Evolutionary conservation across 1,140 invertebrate genomes (phyloP).

Genomic region (Hyles euphorbiae): DNA sequence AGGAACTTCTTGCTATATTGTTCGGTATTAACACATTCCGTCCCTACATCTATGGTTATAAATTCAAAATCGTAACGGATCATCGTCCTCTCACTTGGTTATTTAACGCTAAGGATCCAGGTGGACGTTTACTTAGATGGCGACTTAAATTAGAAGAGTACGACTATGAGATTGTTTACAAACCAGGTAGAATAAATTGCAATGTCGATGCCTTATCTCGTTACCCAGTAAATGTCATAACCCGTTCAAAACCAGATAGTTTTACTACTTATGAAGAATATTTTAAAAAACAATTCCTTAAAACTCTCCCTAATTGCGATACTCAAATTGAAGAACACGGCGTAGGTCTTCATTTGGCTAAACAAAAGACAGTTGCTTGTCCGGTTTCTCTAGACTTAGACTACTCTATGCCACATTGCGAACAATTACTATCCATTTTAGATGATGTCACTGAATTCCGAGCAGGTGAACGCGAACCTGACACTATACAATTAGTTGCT

Average conservation of each 20-base stretch:
- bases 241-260: conserved; percentile 17
- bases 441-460: conserved; percentile 18
- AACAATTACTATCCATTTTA: conserved; percentile 26
- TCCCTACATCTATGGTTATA: too few species aligned
- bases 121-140: conserved; percentile 71
- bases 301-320: conserved; percentile 11
- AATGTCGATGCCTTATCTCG: conserved; percentile 57
- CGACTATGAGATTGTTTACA: conserved; percentile 62
- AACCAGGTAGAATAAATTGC: conserved; percentile 48
- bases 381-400: conserved; percentile 32
- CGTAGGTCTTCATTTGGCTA: conserved; percentile 20
- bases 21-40: too few species aligned
- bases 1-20: too few species aligned
- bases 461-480: conserved; percentile 23
- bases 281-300: conserved; percentile 25
- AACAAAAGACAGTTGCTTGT: conserved; percentile 20
- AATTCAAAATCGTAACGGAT: conserved; percentile 59
- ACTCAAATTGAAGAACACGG: conserved; percentile 21
- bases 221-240: conserved; percentile 23
- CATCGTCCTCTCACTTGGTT: conserved; percentile 72
- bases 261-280: conserved; percentile 6
- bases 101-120: conserved; percentile 62
- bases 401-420: conserved; percentile 29
- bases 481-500: conserved; percentile 15
- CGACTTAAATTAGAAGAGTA: conserved; percentile 66